Evolutionary conservation across 2,113 vertebrate species (phyloP).

Genomic region (Isichthys henryi): DNA sequence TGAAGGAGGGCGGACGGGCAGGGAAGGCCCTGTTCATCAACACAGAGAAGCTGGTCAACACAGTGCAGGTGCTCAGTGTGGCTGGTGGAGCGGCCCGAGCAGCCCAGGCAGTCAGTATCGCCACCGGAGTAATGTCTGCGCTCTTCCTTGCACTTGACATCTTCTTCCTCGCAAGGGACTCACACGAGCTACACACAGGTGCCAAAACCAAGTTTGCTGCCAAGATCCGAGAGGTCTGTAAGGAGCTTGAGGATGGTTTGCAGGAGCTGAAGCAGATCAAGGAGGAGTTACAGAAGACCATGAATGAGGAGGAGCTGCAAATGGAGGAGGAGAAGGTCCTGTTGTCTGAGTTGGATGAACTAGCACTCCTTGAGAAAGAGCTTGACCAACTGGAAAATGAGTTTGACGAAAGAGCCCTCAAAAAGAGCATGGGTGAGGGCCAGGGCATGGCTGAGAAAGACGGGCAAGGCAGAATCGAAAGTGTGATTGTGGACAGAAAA

Average conservation of each 20-base stretch:
- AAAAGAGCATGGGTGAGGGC: neutral
- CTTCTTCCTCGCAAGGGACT: constrained; percentile 61
- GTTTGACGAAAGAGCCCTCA: constrained; percentile 40
- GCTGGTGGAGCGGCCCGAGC: constrained; percentile 47
- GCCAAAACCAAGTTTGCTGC: constrained; percentile 56
- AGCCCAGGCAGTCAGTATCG: constrained; percentile 44
- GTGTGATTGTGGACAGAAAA: constrained; percentile 14
- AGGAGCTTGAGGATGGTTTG: constrained; percentile 51
- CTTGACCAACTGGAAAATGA: constrained; percentile 55
- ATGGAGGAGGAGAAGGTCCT: constrained; percentile 47
- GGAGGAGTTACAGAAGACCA: constrained; percentile 55
- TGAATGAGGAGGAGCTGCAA: constrained; percentile 59
- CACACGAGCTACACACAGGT: constrained; percentile 54
- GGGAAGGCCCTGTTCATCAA: constrained; percentile 53
- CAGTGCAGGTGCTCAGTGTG: constrained; percentile 40
- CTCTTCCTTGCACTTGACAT: constrained; percentile 60
- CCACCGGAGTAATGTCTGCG: constrained; percentile 53
- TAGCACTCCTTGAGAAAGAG: constrained; percentile 54
- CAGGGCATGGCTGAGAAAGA: neutral
- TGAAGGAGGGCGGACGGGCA: constrained; percentile 53
- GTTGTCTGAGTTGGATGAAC: constrained; percentile 45
- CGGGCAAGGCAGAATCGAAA: constrained; percentile 14
- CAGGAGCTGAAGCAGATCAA: constrained; percentile 56
- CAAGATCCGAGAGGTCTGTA: constrained; percentile 52
- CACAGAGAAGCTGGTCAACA: constrained; percentile 51